A percentile compares a stretch with the other conserved stretches of the same genome.
phyloP scores from a whole-genome alignment of 2,888 invertebrate genomes.

The Lithophane leautieri region DNA sequence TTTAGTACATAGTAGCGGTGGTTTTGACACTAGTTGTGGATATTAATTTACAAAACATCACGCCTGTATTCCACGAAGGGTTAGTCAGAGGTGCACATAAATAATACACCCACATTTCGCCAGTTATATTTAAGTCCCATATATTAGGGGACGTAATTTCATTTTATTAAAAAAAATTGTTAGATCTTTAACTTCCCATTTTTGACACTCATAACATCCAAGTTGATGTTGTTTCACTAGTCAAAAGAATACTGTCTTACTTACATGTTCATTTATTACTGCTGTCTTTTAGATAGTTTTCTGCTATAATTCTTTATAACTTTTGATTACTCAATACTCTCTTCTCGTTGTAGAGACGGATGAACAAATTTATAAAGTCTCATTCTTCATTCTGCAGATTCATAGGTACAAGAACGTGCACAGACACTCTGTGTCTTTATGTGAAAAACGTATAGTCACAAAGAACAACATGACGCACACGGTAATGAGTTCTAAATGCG shows the following conservation, averaged over 20 bases:
- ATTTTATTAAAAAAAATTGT: background rate
- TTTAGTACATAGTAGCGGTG: background rate
- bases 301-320: background rate
- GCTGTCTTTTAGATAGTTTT: background rate
- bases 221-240: background rate
- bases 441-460: slow-evolving; percentile 22
- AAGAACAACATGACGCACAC: slow-evolving; percentile 51
- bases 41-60: background rate
- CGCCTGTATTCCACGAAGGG: no score
- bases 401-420: background rate
- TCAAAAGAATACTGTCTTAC: background rate
- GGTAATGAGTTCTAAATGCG: slow-evolving; percentile 66
- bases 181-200: background rate
- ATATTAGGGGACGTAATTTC: background rate
- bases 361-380: background rate
- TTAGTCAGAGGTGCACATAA: no score
- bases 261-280: background rate
- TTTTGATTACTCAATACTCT: background rate
- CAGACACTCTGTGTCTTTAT: background rate
- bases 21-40: background rate
- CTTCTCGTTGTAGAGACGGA: background rate
- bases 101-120: no score
- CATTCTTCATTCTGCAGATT: background rate
- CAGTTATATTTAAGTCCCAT: no score
- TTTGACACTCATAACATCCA: background rate